Base-by-base conservation (phyloP, 2,113 vertebrate species). In the Panthera uncia region DNA sequence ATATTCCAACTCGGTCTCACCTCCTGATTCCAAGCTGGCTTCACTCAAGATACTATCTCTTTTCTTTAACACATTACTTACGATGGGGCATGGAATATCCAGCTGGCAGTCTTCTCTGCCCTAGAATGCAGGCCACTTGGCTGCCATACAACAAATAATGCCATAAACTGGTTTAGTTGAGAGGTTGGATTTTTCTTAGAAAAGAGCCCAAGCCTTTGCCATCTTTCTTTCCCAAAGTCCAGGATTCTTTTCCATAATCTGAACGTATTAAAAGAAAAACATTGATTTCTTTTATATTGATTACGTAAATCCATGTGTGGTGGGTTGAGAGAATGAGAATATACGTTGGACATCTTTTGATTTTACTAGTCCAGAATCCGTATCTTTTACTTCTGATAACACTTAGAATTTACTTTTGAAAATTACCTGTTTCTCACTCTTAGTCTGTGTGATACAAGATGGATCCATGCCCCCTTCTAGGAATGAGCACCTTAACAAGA, bases 11-110 rank as follows among this genome's bases (percentile, higher is more conserved):
- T 95, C 74, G 25, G 18, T 65, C 36, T 85, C 48, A 80, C 50
- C 84, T 66, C 21, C 61, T 31, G 41, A 94, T 57, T 79, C 63
- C 41, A 86, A 76, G 68, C n/a, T 93, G 41, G 38, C 5, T 76
- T 80, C 33, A 71, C 10, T 82, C 23, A 83, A 90, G 45, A 7
- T 73, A 84, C 8, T 96, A 78, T 81, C 31, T 74, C 55, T 89
- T 97, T 96, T 84, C 33, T 57, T 95, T 82, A 90, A 93, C 55
- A 82, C 69, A 19, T 83, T 73, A 90, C 87, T 84, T 95, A 38
- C 13, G 19, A 68, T 45, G 69, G 73, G 19, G 3, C 52, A 52
- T 41, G 45, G 5, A 96, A 83, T 82, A 93, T 52, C 33, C 31
- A 94, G 45, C 50, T 92, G 89, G 68, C 52, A 79, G 41, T 2